Base-by-base conservation (phyloP, 2,113 vertebrate species). In the Neofelis nebulosa region DNA sequence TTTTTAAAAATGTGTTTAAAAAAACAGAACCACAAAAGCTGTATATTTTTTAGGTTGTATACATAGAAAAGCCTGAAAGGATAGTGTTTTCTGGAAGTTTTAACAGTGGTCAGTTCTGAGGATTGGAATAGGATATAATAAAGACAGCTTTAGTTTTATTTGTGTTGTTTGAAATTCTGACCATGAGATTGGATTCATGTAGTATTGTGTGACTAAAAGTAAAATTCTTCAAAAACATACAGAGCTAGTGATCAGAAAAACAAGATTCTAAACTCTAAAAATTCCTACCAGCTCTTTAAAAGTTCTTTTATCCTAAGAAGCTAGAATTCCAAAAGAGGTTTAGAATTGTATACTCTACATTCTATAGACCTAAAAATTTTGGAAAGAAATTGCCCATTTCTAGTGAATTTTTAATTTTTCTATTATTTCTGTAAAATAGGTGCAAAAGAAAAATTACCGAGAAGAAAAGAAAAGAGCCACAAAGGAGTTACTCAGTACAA, bases 361-460 rank as follows among this genome's bases (percentile, higher is more conserved):
- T 63, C 19, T 89, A 9, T 71, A 68, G 3, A 71, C n/a, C 66
- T 41, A 4, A 19, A 79, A 33, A 11, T 1, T 91, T 48, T 76
- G 18, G 69, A 57, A 52, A 90, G 57, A 71, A 31, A 92, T 97
- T 76, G 5, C 19, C 95, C 90, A n/a, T 80, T 94, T 36, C 41
- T 69, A 0, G 96, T 86, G 33, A 90, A 36, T 81, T 55, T 97
- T 95, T 88, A 36, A 52, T 31, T 95, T 95, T 83, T 92, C 65
- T 83, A 45, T 97, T 88, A 69, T 98, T 95, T 96, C 2, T 98
- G 41, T 97, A 80, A 98, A 98, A 95, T 96, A 99, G 99, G 99
- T 99, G 88, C 99, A 99, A 98, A 99, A 99, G 99, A 99, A 99
- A 98, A 99, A 99, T 98, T 99, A 99, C 98, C 99, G 99, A 95